Conservation (phyloP, 1,140 invertebrate genomes). For the Drosophila athabasca region DNA sequence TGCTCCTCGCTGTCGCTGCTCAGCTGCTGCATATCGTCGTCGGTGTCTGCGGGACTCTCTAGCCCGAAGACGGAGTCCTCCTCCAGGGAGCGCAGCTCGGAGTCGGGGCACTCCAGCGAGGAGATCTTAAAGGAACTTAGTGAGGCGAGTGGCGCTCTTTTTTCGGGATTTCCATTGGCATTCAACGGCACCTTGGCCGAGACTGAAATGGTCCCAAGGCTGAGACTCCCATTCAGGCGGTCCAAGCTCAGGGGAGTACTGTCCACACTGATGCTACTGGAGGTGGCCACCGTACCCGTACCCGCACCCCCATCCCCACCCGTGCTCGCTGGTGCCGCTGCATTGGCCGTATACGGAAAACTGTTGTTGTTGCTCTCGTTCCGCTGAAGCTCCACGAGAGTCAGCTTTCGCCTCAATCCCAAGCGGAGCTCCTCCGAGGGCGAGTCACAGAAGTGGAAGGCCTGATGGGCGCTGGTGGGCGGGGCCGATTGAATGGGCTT, state of each 20-base stretch:
- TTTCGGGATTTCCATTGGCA: conserved; percentile 55
- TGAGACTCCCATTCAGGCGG: conserved; percentile 76
- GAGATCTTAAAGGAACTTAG: conserved; percentile 90
- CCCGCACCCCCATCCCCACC: background rate
- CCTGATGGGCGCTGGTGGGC: conserved; percentile 51
- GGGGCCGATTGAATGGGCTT: conserved; percentile 66
- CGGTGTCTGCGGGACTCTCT: conserved; percentile 86
- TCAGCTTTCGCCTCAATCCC: conserved; percentile 71
- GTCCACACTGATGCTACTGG: conserved; percentile 78
- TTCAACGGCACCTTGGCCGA: conserved; percentile 55
- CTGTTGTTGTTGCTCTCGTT: conserved; percentile 66
- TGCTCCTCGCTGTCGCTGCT: conserved; percentile 90
- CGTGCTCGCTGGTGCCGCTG: conserved; percentile 40
- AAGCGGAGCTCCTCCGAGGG: conserved; percentile 74
- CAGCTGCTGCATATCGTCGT: conserved; percentile 91
- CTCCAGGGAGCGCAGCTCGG: conserved; percentile 87
- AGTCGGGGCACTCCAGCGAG: conserved; percentile 87
- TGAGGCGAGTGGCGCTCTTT: conserved; percentile 89
- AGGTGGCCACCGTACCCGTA: conserved; percentile 52
- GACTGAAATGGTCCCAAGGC: conserved; percentile 50
- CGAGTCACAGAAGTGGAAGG: conserved; percentile 69
- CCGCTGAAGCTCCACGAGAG: conserved; percentile 72
- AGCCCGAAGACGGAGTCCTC: conserved; percentile 89
- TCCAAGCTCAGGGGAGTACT: conserved; percentile 75
- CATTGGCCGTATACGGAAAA: conserved; percentile 67